These are phyloP conservation scores for Bungarus multicinctus DNA, from an alignment of 2,113 vertebrate genomes.

Conservation along the genomic window DNA sequence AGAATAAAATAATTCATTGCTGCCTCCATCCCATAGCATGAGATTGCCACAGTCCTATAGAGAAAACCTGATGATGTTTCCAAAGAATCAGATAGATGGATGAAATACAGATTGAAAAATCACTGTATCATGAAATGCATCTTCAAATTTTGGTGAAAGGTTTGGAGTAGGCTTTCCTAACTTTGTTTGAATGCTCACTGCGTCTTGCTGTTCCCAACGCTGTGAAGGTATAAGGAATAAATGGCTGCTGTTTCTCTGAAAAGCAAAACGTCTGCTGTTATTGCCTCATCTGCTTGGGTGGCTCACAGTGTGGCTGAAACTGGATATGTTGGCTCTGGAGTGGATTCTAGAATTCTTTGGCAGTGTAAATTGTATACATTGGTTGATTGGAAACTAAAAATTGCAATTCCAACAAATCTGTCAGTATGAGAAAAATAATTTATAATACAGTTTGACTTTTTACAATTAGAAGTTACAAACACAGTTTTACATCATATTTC, in stretches of 20 bases:
- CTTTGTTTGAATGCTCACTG: too few species aligned
- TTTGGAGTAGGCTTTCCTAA: not conserved
- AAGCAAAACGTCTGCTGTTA: too few species aligned
- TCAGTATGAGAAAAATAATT: not conserved
- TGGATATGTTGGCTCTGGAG: not conserved
- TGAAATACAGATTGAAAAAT: not conserved
- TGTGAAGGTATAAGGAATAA: too few species aligned
- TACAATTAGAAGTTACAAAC: not conserved
- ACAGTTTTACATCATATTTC: not conserved
- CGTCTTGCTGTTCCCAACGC: too few species aligned
- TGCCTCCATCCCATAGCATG: not conserved
- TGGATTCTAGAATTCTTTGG: not conserved
- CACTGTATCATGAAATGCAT: not conserved
- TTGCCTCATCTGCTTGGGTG: too few species aligned
- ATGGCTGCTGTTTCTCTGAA: too few species aligned
- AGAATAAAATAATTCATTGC: not conserved
- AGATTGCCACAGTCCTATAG: not conserved
- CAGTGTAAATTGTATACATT: not conserved
- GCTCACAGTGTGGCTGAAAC: too few species aligned
- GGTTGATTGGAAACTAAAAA: not conserved
- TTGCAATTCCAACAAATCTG: not conserved
- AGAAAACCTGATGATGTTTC: not conserved
- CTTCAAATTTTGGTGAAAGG: not conserved
- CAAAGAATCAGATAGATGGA: not conserved
- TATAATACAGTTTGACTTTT: not conserved